Percentiles rank a stretch among this genome's conserved stretches.
phyloP scores from a whole-genome alignment of 2,888 invertebrate genomes.

The Prosopocoilus inquinatus region DNA sequence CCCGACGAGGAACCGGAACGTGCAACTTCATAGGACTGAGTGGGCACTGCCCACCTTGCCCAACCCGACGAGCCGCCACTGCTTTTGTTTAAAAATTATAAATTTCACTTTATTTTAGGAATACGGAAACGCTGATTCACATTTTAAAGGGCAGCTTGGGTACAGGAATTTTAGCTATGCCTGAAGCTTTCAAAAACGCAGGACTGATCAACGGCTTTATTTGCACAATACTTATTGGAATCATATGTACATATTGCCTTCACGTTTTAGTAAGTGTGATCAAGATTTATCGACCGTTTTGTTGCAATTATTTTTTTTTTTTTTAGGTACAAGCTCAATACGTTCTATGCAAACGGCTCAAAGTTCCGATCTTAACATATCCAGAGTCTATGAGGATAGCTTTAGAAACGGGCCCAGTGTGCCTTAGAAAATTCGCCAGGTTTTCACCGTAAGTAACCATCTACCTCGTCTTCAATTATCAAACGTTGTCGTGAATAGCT shows the following conservation, averaged over 20 bases:
- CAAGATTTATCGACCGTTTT: background rate
- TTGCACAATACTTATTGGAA: constrained; percentile 75
- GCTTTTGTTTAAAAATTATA: too few relatives aligned
- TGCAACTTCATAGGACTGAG: too few relatives aligned
- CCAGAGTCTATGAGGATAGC: constrained; percentile 80
- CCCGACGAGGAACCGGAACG: too few relatives aligned
- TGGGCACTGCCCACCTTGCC: too few relatives aligned
- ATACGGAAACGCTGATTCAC: constrained; percentile 79
- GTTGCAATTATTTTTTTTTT: background rate
- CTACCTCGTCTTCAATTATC: too few relatives aligned
- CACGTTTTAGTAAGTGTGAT: constrained; percentile 69
- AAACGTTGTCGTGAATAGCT: background rate
- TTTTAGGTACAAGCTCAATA: constrained; percentile 41
- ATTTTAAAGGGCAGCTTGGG: constrained; percentile 89
- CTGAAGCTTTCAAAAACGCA: constrained; percentile 83
- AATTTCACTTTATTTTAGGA: constrained; percentile 54
- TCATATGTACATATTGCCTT: constrained; percentile 83
- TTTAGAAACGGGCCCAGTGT: constrained; percentile 70
- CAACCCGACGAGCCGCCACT: too few relatives aligned
- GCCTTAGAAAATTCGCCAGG: constrained; percentile 59
- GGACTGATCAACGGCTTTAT: constrained; percentile 77
- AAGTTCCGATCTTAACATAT: constrained; percentile 77
- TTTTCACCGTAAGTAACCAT: constrained; percentile 49
- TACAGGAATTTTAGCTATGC: constrained; percentile 93
- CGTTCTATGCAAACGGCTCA: constrained; percentile 61